Evolutionary conservation across 2,113 vertebrate genomes (phyloP).

Genomic region (Cyphomyrus discorhynchus): DNA sequence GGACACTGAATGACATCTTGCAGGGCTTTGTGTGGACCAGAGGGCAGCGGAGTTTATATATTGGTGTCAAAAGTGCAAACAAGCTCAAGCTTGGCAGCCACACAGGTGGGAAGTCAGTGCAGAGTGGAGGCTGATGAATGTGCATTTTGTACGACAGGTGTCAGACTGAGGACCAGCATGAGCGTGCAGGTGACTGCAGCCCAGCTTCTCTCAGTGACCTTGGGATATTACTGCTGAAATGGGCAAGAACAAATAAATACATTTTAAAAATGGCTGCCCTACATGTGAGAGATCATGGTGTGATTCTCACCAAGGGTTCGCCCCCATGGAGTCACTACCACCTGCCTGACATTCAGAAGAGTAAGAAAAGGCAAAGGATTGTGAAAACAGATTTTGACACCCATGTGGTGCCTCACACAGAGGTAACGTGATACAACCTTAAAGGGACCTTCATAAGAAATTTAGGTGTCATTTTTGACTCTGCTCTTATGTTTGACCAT

Average conservation of each 20-base stretch:
- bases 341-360: background rate
- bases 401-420: background rate
- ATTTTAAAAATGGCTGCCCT: background rate
- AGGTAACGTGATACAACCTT: background rate
- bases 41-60: background rate
- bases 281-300: background rate
- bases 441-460: background rate
- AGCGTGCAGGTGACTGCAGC: background rate
- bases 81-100: background rate
- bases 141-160: background rate
- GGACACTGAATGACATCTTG: background rate
- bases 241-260: background rate
- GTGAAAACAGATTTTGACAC: background rate
- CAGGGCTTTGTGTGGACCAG: background rate
- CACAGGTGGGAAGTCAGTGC: background rate
- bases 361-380: background rate
- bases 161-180: background rate
- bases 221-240: background rate
- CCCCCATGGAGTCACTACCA: background rate
- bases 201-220: background rate
- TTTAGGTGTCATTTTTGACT: too few relatives aligned
- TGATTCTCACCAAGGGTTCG: background rate
- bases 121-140: background rate
- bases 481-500: too few relatives aligned
- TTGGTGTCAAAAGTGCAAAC: background rate